phyloP scores from a whole-genome alignment of 2,888 invertebrate genomes.

The Pterostichus niger region DNA sequence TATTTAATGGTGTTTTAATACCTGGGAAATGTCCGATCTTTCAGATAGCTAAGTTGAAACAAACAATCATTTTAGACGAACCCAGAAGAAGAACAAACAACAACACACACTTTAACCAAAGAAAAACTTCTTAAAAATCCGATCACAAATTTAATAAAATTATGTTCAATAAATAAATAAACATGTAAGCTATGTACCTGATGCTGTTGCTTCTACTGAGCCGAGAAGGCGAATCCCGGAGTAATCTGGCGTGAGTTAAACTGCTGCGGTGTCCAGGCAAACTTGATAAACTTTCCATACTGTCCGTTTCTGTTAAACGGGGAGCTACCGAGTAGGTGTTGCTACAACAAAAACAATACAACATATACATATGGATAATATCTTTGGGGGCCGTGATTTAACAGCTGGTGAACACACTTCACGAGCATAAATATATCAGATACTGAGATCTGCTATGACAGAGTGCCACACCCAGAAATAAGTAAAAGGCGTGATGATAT shows the following conservation, averaged over 20 bases:
- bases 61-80: conserved; percentile 58
- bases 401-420: too few species aligned
- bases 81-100: conserved; percentile 1
- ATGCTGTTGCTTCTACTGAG: conserved; percentile 95
- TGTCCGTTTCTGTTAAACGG: conserved; percentile 93
- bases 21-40: conserved; percentile 96
- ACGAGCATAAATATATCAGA: too few species aligned
- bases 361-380: too few species aligned
- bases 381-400: too few species aligned
- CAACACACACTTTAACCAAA: not conserved
- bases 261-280: conserved; percentile 81
- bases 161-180: not conserved
- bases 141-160: too few species aligned
- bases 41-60: conserved; percentile 86
- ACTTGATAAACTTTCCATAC: conserved; percentile 88
- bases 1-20: conserved; percentile 77
- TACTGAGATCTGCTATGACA: too few species aligned
- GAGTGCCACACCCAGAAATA: too few species aligned
- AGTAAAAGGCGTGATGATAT: too few species aligned
- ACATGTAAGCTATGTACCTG: conserved; percentile 80
- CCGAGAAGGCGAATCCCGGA: conserved; percentile 86
- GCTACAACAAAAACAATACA: conserved; percentile 76
- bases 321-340: conserved; percentile 87
- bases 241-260: conserved; percentile 85
- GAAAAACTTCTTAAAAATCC: too few species aligned